Percentiles rank a stretch among this genome's conserved stretches.
Evolutionary conservation across 2,797 vertebrate genomes (phyloP).

Genomic region (Falco novaeseelandiae): DNA sequence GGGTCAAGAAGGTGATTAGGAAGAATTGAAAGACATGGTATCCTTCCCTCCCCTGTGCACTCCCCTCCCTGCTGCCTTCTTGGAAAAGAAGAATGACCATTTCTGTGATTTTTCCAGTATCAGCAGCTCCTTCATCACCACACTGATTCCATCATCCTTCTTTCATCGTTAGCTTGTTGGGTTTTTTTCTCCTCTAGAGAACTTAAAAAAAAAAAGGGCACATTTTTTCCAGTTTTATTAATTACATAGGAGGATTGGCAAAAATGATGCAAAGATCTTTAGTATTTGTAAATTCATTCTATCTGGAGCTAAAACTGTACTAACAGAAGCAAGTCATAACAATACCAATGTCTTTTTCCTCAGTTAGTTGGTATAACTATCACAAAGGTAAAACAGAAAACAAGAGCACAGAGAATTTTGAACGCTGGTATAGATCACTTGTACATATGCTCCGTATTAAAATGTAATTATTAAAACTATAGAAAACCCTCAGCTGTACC

Average conservation of each 20-base stretch:
- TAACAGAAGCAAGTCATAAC: not conserved
- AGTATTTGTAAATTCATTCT: not conserved
- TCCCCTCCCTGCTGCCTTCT: accelerated
- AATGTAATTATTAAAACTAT: not conserved
- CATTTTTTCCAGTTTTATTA: not conserved
- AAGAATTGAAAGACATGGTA: not conserved
- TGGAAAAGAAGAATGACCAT: not conserved
- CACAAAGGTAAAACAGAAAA: not conserved
- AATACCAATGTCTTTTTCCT: not conserved
- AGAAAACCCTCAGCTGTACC: not conserved
- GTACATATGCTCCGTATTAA: not conserved
- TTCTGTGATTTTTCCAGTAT: not conserved
- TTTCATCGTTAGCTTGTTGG: not conserved
- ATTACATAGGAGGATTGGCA: not conserved
- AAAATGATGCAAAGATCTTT: not conserved
- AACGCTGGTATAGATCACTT: not conserved
- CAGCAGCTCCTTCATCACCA: not conserved
- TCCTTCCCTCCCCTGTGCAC: not conserved
- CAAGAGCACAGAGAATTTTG: not conserved
- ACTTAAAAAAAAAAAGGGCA: not conserved
- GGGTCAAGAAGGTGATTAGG: not conserved
- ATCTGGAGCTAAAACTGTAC: not conserved
- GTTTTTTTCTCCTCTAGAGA: not conserved
- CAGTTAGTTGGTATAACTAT: not conserved
- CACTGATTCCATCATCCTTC: not conserved